These are phyloP conservation scores for Hyppa rectilinea DNA, from an alignment of 2,888 invertebrate genomes.

Conservation along the genomic window DNA sequence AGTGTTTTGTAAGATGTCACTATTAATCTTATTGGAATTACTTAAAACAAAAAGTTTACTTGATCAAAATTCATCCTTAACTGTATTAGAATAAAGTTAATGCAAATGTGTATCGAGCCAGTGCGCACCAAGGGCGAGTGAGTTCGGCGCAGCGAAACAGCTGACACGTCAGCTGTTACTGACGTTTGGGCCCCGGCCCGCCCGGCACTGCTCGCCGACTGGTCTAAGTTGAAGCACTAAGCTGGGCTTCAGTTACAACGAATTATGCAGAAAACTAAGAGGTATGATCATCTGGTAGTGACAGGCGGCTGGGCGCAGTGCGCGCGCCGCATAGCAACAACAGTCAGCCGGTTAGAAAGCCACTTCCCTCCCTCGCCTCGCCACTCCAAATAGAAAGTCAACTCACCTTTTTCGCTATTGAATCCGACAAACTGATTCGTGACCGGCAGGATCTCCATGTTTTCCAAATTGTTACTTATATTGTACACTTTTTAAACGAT, in stretches of 20 bases:
- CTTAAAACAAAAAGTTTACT: conserved; percentile 6
- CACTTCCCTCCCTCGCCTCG: conserved; percentile 77
- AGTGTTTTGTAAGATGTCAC: not conserved
- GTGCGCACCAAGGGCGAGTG: conserved; percentile 73
- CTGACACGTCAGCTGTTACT: conserved; percentile 84
- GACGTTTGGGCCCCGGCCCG: conserved; percentile 65
- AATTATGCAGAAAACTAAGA: conserved; percentile 25
- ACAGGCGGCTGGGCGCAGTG: conserved; percentile 63
- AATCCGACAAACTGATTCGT: conserved; percentile 94
- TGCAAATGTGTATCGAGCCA: conserved; percentile 60
- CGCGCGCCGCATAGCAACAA: conserved; percentile 89
- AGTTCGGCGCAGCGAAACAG: conserved; percentile 80
- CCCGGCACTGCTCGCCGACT: conserved; percentile 16
- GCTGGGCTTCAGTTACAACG: conserved; percentile 23
- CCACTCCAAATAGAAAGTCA: conserved; percentile 84
- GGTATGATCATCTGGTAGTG: conserved; percentile 30
- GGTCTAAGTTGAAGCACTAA: not conserved
- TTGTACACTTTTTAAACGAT: conserved; percentile 89
- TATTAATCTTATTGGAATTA: conserved; percentile 16
- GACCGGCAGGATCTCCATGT: conserved; percentile 95
- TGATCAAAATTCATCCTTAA: conserved; percentile 18
- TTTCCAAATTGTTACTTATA: conserved; percentile 91
- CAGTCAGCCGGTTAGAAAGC: conserved; percentile 85
- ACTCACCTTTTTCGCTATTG: conserved; percentile 94
- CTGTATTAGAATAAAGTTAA: conserved; percentile 37